Percentiles rank a stretch among this genome's conserved stretches.
phyloP scores from a whole-genome alignment of 2,888 invertebrate genomes.

The Nemotelus nigrinus region DNA sequence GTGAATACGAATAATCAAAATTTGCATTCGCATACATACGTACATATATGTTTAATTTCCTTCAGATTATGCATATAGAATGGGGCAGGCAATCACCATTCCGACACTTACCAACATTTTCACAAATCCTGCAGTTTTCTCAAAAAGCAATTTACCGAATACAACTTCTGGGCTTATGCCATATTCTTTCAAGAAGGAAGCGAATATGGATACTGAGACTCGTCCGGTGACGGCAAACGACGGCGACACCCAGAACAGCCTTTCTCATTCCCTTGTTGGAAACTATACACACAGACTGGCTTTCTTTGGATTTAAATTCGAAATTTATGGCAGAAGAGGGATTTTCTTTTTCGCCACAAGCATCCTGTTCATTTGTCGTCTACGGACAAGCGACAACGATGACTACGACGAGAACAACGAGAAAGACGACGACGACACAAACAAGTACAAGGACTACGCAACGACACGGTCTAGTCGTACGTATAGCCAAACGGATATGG shows the following conservation, averaged over 20 bases:
- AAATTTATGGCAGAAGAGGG: constrained; percentile 46
- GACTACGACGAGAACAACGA: background rate
- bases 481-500: background rate
- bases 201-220: background rate
- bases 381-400: constrained; percentile 12
- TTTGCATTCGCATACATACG: no score
- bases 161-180: constrained; percentile 28
- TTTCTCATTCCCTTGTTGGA: background rate
- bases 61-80: no score
- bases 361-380: constrained; percentile 39
- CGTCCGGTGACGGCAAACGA: background rate
- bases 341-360: constrained; percentile 42
- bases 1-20: no score
- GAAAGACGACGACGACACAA: background rate
- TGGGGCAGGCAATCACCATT: constrained; percentile 16
- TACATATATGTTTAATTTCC: no score
- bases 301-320: constrained; percentile 44
- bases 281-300: background rate
- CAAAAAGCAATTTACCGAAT: constrained; percentile 14
- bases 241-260: background rate
- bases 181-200: constrained; percentile 10
- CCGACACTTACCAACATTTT: constrained; percentile 7
- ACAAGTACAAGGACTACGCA: background rate
- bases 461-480: no score
- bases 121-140: constrained; percentile 8